Conservation (phyloP, 2,113 vertebrate genomes). For the Pseudonaja textilis region DNA sequence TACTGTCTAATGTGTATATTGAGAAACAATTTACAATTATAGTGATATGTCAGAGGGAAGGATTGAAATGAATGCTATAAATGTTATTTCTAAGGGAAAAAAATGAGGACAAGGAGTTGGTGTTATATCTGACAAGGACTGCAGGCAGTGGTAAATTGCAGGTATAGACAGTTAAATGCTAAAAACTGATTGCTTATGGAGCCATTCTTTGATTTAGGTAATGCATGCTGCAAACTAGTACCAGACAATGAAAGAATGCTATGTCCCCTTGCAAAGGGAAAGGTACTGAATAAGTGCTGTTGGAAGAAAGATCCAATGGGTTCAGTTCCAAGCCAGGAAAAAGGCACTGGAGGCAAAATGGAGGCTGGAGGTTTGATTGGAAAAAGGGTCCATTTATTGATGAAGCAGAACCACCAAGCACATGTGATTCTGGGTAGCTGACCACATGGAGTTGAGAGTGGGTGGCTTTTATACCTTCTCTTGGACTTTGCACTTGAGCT, state of each 20-base stretch:
- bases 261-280: not conserved
- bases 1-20: not conserved
- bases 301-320: too few relatives aligned
- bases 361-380: too few relatives aligned
- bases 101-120: not conserved
- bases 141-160: not conserved
- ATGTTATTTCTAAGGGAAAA: not conserved
- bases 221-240: not conserved
- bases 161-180: not conserved
- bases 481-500: too few relatives aligned
- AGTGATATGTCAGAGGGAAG: not conserved
- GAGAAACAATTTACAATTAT: not conserved
- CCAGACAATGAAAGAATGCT: not conserved
- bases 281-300: not conserved
- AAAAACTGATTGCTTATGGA: not conserved
- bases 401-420: too few relatives aligned
- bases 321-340: too few relatives aligned
- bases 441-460: too few relatives aligned
- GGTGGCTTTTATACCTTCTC: too few relatives aligned
- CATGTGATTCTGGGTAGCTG: too few relatives aligned
- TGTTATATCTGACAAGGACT: not conserved
- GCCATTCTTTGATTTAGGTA: not conserved
- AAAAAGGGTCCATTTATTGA: too few relatives aligned
- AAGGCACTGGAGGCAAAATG: too few relatives aligned
- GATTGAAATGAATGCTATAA: not conserved